Evolutionary conservation across 2,888 invertebrate genomes (phyloP).

Genomic region (Diaprepes abbreviatus): DNA sequence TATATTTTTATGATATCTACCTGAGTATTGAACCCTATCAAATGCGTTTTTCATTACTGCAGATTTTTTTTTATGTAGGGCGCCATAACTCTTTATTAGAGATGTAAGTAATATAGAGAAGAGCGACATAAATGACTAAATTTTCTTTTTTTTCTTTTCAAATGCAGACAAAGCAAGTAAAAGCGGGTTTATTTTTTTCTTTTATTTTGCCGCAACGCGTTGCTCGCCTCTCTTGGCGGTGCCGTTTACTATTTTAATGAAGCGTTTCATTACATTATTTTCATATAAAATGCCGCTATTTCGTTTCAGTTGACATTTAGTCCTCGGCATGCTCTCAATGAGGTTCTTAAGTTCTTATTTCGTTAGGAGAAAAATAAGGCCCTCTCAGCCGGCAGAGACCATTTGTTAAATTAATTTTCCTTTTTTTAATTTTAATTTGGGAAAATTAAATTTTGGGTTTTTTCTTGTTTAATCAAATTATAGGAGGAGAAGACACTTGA

Average conservation of each 20-base stretch:
- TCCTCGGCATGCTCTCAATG: slow-evolving; percentile 37
- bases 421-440: slow-evolving; percentile 18
- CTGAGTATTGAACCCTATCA: no score
- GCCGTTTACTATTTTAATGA: slow-evolving; percentile 48
- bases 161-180: slow-evolving; percentile 12
- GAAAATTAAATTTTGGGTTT: slow-evolving; percentile 7
- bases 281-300: slow-evolving; percentile 43
- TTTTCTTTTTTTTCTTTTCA: background rate
- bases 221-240: slow-evolving; percentile 25
- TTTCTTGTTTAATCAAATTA: slow-evolving; percentile 1
- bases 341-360: slow-evolving; percentile 22
- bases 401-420: slow-evolving; percentile 29
- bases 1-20: no score
- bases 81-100: no score
- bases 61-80: no score
- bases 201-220: slow-evolving; percentile 23
- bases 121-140: no score
- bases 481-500: background rate
- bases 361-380: slow-evolving; percentile 18
- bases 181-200: slow-evolving; percentile 18
- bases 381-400: slow-evolving; percentile 6
- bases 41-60: no score
- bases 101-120: no score
- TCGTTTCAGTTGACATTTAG: slow-evolving; percentile 43
- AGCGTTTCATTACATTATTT: slow-evolving; percentile 48